A percentile compares a stretch with the other conserved stretches of the same genome.
phyloP scores from a whole-genome alignment of 2,888 invertebrate species.

The Parapristionchus giblindavisi region DNA sequence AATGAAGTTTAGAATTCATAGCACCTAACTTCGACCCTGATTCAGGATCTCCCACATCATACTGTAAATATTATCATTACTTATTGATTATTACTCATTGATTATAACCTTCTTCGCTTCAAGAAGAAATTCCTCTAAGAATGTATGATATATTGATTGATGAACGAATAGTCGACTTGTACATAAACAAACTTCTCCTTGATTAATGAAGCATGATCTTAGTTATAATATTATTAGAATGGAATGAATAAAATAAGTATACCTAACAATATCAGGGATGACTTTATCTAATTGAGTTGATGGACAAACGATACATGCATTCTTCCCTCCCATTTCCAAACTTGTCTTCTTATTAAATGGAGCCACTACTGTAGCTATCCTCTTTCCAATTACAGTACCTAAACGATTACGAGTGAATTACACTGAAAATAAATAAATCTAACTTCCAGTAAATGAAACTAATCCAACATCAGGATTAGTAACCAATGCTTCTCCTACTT shows the following conservation, averaged over 20 bases:
- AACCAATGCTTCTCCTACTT: slow-evolving; percentile 73
- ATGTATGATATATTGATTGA: slow-evolving; percentile 71
- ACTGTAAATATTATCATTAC: slow-evolving; percentile 41
- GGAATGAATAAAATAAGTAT: background rate
- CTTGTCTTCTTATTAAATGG: slow-evolving; percentile 72
- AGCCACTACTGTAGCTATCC: slow-evolving; percentile 64
- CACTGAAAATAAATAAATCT: background rate
- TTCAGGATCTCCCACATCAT: slow-evolving; percentile 57
- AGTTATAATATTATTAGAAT: background rate
- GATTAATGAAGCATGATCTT: slow-evolving; percentile 74
- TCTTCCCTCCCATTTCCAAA: slow-evolving; percentile 76
- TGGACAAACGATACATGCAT: slow-evolving; percentile 74
- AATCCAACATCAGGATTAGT: slow-evolving; percentile 73
- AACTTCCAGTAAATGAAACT: slow-evolving; percentile 75
- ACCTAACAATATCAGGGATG: slow-evolving; percentile 69
- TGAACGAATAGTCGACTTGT: slow-evolving; percentile 75
- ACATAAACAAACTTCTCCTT: slow-evolving; percentile 76
- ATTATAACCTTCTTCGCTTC: slow-evolving; percentile 54
- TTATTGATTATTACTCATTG: background rate
- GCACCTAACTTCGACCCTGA: slow-evolving; percentile 71
- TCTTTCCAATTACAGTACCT: slow-evolving; percentile 59
- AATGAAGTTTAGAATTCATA: slow-evolving; percentile 72
- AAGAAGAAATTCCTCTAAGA: slow-evolving; percentile 70
- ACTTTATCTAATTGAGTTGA: slow-evolving; percentile 73
- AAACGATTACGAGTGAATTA: background rate